Evolutionary conservation across 2,888 invertebrate species (phyloP), one percentile per base, ranked within the genome.

Genomic region (Palloptera scutellata): DNA sequence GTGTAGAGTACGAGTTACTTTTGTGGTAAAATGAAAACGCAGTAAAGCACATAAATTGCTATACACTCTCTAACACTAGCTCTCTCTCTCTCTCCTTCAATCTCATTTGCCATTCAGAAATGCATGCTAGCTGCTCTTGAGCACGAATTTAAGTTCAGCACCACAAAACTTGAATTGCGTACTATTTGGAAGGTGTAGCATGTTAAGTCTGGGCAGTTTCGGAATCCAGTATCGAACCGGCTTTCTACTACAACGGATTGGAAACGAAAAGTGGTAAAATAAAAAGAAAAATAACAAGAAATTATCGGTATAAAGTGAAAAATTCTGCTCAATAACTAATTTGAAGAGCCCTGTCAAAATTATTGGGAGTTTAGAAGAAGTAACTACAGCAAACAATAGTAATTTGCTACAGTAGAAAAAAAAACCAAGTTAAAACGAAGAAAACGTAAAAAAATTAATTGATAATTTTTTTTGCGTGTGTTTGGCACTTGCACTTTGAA

Each of bases 191-290:
- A 61, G 61, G 48, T 20, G 61, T 41, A 62, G 55, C 63, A 12
- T 58, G 48, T 64, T 52, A 59, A 43, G 40, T 64, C 58, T 57
- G 41, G 53, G 64, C 48, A 52, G 58, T 63, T 48, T 59, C 54
- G 71, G 74, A 30, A 74, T 70, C 82, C 77, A 84, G 84, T 85
- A 83, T 83, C 82, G 83, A 84, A 83, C 84, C 83, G 84, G 84
- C 84, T 83, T 82, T 84, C 79, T 78, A 79, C 79, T 75, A 73
- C 77, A 78, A 74, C 81, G 81, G 81, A 81, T 81, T 81, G 76
- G 76, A 78, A 79, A 73, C 73, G 76, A 48, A 42, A 30, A 30
- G 6, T 30, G 6, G 30, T 30, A 30, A 30, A 30, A 30, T 6
- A 30, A 30, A 6, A 30, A 30, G 74, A 77, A 72, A 54, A 76